Conservation (phyloP, 2,888 invertebrate species). For the Sialis fuliginosa region DNA sequence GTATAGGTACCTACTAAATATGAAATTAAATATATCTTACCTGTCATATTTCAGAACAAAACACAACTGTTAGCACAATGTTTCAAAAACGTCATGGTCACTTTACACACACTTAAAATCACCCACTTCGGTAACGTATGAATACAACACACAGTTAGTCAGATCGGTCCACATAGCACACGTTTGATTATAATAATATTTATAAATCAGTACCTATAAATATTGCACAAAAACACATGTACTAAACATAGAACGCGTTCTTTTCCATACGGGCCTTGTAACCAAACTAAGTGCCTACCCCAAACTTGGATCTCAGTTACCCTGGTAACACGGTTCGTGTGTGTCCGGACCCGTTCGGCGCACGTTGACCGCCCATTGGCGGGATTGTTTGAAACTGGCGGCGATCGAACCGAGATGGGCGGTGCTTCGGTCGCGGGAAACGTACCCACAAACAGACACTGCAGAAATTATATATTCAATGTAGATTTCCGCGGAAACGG, state of each 20-base stretch:
- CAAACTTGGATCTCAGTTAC: slow-evolving; percentile 16
- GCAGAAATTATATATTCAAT: slow-evolving; percentile 1
- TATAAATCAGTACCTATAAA: background rate
- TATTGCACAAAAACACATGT: background rate
- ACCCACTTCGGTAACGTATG: too few species aligned
- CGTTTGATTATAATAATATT: background rate
- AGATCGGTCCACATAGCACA: background rate
- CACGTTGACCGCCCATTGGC: slow-evolving; percentile 15
- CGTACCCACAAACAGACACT: background rate
- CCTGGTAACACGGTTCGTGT: slow-evolving; percentile 24
- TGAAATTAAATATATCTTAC: too few species aligned
- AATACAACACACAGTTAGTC: background rate
- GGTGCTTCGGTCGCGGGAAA: background rate
- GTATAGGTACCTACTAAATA: too few species aligned
- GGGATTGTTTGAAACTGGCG: slow-evolving; percentile 2
- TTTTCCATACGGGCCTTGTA: slow-evolving; percentile 4
- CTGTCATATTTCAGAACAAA: too few species aligned
- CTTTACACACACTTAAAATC: too few species aligned
- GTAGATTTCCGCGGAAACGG: background rate
- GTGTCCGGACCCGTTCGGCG: slow-evolving; percentile 16
- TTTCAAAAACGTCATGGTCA: too few species aligned
- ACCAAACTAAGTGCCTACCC: slow-evolving; percentile 7
- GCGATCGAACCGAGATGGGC: slow-evolving; percentile 1
- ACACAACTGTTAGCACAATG: too few species aligned
- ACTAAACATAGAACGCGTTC: background rate